Base-by-base conservation (phyloP, 2,797 vertebrate genomes). In the Thalassophryne amazonica region DNA sequence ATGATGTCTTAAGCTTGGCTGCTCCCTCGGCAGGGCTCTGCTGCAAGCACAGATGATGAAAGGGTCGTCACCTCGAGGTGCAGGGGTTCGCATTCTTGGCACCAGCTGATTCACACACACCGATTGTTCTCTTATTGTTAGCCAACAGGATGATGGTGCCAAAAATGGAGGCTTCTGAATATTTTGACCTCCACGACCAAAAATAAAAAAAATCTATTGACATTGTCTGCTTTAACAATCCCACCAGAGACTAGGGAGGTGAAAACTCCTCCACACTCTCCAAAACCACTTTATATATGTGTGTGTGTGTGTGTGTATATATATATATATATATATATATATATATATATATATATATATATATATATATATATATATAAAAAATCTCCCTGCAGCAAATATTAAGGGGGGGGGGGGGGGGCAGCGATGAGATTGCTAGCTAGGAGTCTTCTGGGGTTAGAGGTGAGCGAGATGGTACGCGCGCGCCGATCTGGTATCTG, bases 91-190 rank as follows among this genome's bases (percentile, higher is more conserved):
- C 61, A 47, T 79, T 64, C 47, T 30, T 24, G 57, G 59, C 59
- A 54, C 47, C 20, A 62, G 57, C 71, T 73, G 74, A 78, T 73
- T 75, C 76, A 60, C 67, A 66, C 78, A 54, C 58, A 56, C 54
- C 72, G 76, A 82, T 83, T 73, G 77, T 76, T 70, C 54, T 72
- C n/a, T 79, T 83, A 83, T 76, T 67, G 66, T 81, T 64, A 73
- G n/a, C 75, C 49, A 53, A 42, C 47, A 54, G 67, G 59, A 66
- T 54, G 65, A 66, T 71, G 71, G 69, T 50, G 32, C 56, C 60
- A 70, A 69, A 80, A 80, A 84, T 76, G 61, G 62, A 77, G 69
- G 63, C 72, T 69, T 78, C 76, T 72, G 73, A 80, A 84, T 63
- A 56, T 34, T 32, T 25, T 79, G 76, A 85, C 76, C 80, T 48